Conservation (phyloP, 1,140 invertebrate genomes). For the Coptotermes formosanus region DNA sequence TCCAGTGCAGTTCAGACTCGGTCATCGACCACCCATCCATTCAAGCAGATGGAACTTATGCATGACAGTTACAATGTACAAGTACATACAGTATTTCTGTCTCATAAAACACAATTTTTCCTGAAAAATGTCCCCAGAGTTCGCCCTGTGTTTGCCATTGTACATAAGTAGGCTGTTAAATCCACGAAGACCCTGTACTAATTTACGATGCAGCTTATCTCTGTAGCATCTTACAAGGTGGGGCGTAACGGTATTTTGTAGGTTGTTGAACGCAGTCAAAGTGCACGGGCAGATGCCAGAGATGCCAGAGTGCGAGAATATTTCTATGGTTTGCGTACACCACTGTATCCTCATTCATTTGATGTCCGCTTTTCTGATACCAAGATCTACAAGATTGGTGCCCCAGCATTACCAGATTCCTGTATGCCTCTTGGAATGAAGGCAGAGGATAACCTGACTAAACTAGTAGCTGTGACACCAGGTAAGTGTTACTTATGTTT, state of each 20-base stretch:
- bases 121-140: too few relatives aligned
- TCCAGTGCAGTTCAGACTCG: too few relatives aligned
- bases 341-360: constrained; percentile 89
- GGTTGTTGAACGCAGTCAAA: constrained; percentile 81
- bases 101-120: too few relatives aligned
- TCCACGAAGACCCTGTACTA: too few relatives aligned
- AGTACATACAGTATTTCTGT: too few relatives aligned
- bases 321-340: constrained; percentile 86
- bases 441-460: constrained; percentile 87
- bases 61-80: too few relatives aligned
- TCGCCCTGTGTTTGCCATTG: too few relatives aligned
- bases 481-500: constrained; percentile 41
- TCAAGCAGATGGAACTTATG: too few relatives aligned
- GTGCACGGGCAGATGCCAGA: constrained; percentile 68
- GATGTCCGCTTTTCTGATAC: constrained; percentile 86
- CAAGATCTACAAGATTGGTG: constrained; percentile 92
- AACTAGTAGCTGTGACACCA: constrained; percentile 80
- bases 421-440: constrained; percentile 96
- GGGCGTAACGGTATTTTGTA: constrained; percentile 40
- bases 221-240: too few relatives aligned
- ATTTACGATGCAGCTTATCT: too few relatives aligned
- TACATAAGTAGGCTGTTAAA: too few relatives aligned
- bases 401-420: constrained; percentile 86
- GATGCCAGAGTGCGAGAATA: constrained; percentile 88
- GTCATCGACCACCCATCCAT: too few relatives aligned